These are phyloP conservation scores for Oeneis ivallda DNA, from an alignment of 2,888 invertebrate genomes.

Conservation along the genomic window DNA sequence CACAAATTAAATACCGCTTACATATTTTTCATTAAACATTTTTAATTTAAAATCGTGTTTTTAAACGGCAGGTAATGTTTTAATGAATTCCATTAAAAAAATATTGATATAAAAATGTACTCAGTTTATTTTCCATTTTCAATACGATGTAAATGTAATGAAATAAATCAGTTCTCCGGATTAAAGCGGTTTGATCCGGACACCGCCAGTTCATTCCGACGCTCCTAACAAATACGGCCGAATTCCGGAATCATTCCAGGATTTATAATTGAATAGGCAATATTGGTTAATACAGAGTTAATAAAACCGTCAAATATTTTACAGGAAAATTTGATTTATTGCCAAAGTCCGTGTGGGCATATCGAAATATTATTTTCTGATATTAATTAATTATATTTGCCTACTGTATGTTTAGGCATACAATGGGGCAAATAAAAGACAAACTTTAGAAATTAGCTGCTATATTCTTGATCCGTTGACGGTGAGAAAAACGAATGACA, in stretches of 20 bases:
- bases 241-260: constrained; percentile 34
- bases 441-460: no score
- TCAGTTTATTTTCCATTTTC: background rate
- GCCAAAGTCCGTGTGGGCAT: constrained; percentile 7
- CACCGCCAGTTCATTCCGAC: constrained; percentile 19
- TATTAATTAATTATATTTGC: background rate
- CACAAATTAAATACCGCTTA: background rate
- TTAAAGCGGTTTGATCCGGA: constrained; percentile 30
- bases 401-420: no score
- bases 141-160: constrained; percentile 12
- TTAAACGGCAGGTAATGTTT: background rate
- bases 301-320: constrained; percentile 50
- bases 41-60: background rate
- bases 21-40: background rate
- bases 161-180: constrained; percentile 19
- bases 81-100: background rate
- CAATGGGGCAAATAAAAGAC: no score
- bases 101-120: background rate
- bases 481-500: no score
- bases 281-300: constrained; percentile 46
- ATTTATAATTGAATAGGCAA: constrained; percentile 43
- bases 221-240: constrained; percentile 33
- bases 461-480: no score
- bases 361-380: constrained; percentile 13
- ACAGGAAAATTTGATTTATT: constrained; percentile 53